A percentile compares a stretch with the other conserved stretches of the same genome.
Evolutionary conservation across 2,113 vertebrate species (phyloP).

Genomic region (Polypterus bichir): DNA sequence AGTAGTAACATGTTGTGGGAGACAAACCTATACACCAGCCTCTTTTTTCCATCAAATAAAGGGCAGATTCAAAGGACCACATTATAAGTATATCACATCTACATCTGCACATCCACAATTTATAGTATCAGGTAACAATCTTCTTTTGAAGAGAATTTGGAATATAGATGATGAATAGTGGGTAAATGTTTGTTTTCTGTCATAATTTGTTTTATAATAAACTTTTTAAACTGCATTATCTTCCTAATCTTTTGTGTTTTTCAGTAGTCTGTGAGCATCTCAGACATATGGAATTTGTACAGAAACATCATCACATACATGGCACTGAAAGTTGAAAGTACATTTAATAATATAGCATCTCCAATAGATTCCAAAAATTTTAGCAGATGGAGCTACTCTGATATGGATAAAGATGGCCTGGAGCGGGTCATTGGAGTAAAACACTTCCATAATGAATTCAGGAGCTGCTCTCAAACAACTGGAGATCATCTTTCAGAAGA

Average conservation of each 20-base stretch:
- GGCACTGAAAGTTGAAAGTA: slow-evolving; percentile 42
- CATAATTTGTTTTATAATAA: too few species aligned
- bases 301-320: slow-evolving; percentile 17
- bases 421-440: slow-evolving; percentile 12
- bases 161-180: too few species aligned
- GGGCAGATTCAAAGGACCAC: too few species aligned
- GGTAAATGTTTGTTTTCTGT: too few species aligned
- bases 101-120: too few species aligned
- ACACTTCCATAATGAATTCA: not conserved
- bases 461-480: not conserved
- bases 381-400: slow-evolving; percentile 16
- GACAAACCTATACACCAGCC: too few species aligned
- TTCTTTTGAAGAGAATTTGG: too few species aligned
- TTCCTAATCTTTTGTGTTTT: slow-evolving; percentile 7
- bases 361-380: slow-evolving; percentile 14
- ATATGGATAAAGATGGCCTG: slow-evolving; percentile 9
- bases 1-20: too few species aligned
- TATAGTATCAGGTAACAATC: too few species aligned
- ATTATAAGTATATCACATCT: too few species aligned
- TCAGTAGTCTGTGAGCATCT: slow-evolving; percentile 21
- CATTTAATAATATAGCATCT: slow-evolving; percentile 17
- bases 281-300: not conserved
- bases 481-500: not conserved
- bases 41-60: too few species aligned
- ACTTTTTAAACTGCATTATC: too few species aligned